phyloP scores from a whole-genome alignment of 2,113 vertebrate species.

The Ceyx melanurus region DNA sequence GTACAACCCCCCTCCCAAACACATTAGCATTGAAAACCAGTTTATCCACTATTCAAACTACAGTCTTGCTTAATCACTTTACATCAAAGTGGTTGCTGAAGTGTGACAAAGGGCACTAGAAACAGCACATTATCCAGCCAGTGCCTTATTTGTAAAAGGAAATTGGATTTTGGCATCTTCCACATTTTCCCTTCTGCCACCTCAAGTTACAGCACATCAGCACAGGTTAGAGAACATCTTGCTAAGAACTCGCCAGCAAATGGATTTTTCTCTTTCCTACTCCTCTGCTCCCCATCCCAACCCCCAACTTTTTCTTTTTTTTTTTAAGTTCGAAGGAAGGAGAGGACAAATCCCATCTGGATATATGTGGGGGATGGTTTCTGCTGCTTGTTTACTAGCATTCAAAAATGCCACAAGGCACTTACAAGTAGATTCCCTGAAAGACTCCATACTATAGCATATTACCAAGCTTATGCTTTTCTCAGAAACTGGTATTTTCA shows the following conservation, averaged over 20 bases:
- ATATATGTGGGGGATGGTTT: not conserved
- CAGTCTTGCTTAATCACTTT: conserved; percentile 11
- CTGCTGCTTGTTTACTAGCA: not conserved
- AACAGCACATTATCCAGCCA: not conserved
- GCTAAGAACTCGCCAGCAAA: not conserved
- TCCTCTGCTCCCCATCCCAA: not conserved
- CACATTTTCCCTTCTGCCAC: not conserved
- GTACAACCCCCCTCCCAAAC: not conserved
- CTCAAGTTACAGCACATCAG: not conserved
- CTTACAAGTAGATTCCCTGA: not conserved
- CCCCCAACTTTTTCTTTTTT: not conserved
- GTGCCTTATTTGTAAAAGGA: not conserved
- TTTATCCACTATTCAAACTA: conserved; percentile 38
- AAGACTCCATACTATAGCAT: not conserved
- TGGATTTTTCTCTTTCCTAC: not conserved
- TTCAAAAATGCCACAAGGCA: not conserved
- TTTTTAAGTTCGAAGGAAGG: not conserved
- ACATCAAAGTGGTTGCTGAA: conserved; percentile 24
- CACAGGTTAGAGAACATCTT: not conserved
- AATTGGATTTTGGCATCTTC: conserved; percentile 11
- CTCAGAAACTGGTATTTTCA: not conserved
- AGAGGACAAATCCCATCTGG: not conserved
- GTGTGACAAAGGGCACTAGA: conserved; percentile 54
- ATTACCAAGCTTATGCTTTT: not conserved
- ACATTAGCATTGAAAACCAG: conserved; percentile 20